A percentile compares a stretch with the other conserved stretches of the same genome.
Conservation (phyloP, 2,113 vertebrate species). For the Prunella himalayana region DNA sequence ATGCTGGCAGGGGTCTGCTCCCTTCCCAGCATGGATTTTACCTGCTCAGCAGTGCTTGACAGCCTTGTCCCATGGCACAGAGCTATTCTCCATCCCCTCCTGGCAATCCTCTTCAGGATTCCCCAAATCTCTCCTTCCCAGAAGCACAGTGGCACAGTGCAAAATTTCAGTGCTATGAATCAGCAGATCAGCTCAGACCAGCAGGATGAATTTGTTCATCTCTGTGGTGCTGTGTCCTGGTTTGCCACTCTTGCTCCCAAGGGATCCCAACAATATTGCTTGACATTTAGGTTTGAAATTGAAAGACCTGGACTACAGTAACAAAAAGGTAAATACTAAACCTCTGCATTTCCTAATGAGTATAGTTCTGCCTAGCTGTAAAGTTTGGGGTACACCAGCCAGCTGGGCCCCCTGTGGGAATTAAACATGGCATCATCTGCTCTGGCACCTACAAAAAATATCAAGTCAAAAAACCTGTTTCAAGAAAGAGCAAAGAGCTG, state of each 20-base stretch:
- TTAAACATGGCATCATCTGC: neutral
- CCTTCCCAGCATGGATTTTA: neutral
- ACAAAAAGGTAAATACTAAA: neutral
- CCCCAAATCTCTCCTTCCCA: neutral
- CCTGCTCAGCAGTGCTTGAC: neutral
- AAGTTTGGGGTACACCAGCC: neutral
- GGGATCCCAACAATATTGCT: neutral
- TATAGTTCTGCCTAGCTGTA: neutral
- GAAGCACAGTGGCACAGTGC: neutral
- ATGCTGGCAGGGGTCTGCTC: neutral
- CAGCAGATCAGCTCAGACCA: neutral
- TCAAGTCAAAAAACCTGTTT: neutral
- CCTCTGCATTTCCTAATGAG: neutral
- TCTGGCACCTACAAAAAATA: neutral
- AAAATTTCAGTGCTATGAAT: neutral
- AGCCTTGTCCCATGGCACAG: accelerated
- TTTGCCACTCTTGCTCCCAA: neutral
- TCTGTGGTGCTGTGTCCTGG: neutral
- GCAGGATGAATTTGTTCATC: neutral
- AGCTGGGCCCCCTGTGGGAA: neutral
- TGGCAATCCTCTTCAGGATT: neutral
- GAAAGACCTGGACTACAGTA: neutral
- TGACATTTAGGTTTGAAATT: neutral
- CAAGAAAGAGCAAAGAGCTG: neutral
- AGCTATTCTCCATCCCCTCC: neutral